phyloP scores from a whole-genome alignment of 64 coral and sea anemone species.

The Actinia tenebrosa region DNA sequence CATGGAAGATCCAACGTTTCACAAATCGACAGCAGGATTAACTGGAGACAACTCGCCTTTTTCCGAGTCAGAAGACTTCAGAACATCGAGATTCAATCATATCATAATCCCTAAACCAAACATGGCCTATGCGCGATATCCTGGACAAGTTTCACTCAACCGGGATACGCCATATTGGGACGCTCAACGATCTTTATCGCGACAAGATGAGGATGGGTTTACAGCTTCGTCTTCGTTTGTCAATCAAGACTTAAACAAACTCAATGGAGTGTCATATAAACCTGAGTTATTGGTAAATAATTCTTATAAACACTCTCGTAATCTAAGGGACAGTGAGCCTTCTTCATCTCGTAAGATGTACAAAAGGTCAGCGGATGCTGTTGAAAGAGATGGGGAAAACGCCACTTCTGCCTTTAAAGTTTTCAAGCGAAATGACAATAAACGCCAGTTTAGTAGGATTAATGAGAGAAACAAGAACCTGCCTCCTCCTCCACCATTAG shows the following conservation, averaged over 20 bases:
- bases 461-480: background rate
- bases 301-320: background rate
- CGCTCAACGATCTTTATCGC: background rate
- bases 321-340: background rate
- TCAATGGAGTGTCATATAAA: background rate
- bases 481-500: conserved; percentile 16
- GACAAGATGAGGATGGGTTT: background rate
- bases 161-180: background rate
- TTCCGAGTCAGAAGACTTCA: background rate
- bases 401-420: background rate
- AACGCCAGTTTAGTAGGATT: background rate
- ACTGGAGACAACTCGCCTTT: background rate
- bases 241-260: background rate
- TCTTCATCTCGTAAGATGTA: background rate
- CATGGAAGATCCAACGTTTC: background rate
- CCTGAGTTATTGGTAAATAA: background rate
- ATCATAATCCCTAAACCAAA: background rate
- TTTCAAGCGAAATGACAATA: conserved; percentile 3
- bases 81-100: background rate
- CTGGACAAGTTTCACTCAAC: background rate
- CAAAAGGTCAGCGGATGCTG: background rate
- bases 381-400: background rate
- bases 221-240: background rate
- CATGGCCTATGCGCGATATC: background rate
- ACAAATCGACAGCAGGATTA: conserved; percentile 2